phyloP scores from a whole-genome alignment of 2,797 vertebrate species.

The Okamejei kenojei region DNA sequence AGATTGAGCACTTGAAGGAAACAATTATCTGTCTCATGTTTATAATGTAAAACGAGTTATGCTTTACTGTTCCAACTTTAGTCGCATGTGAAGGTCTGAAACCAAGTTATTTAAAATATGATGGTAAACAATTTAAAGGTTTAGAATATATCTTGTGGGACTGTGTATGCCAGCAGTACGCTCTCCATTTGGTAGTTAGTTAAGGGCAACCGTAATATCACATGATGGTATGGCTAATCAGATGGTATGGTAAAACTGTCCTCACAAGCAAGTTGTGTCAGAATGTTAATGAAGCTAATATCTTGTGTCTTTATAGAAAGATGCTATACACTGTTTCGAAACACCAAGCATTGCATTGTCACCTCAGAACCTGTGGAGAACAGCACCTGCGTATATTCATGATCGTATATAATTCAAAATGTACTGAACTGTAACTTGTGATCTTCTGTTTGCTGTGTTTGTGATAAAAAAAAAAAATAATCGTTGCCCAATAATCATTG shows the following conservation, averaged over 20 bases:
- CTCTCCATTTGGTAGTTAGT: not conserved
- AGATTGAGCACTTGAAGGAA: not conserved
- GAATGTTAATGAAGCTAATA: not conserved
- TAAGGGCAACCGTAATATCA: not conserved
- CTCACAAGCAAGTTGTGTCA: not conserved
- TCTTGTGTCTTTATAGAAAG: not conserved
- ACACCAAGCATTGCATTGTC: not conserved
- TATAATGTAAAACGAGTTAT: not conserved
- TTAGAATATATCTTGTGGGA: not conserved
- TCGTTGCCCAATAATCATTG: not conserved
- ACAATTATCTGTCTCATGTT: not conserved
- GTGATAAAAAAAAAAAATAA: slow-evolving; percentile 29
- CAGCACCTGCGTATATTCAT: not conserved
- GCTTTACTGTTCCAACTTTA: not conserved
- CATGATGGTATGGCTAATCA: not conserved
- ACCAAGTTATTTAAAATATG: not conserved
- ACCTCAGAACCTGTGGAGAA: slow-evolving; percentile 2
- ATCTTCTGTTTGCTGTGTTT: slow-evolving; percentile 14
- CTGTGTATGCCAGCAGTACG: not conserved
- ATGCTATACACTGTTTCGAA: not conserved
- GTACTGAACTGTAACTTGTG: not conserved
- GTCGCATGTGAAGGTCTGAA: not conserved
- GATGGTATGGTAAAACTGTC: not conserved
- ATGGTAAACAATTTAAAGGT: not conserved
- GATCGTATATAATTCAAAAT: not conserved